Conservation (phyloP, 1,140 invertebrate species). For the Reticulitermes speratus region DNA sequence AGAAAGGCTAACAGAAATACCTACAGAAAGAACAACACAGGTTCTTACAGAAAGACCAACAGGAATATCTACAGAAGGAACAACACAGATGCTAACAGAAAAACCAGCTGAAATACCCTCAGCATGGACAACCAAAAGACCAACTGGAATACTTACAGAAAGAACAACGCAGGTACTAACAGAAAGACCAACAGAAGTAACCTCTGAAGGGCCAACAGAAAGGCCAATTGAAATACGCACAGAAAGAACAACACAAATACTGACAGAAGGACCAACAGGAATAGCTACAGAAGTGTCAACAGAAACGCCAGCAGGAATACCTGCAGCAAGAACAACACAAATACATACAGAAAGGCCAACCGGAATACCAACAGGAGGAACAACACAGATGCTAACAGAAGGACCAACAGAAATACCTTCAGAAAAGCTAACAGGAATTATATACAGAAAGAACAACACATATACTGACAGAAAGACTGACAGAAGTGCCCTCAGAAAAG, state of each 20-base stretch:
- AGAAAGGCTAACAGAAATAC: not conserved
- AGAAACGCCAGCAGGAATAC: not conserved
- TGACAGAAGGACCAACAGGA: not conserved
- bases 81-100: not conserved
- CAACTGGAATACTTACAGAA: constrained; percentile 22
- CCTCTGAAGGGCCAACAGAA: constrained; percentile 6
- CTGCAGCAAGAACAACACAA: constrained; percentile 15
- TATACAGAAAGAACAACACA: not conserved
- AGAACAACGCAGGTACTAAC: too few species aligned
- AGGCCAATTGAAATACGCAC: not conserved
- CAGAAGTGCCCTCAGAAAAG: not conserved
- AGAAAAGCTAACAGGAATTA: not conserved
- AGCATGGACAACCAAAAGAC: too few species aligned
- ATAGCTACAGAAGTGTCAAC: not conserved
- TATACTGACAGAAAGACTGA: not conserved
- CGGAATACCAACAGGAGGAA: not conserved
- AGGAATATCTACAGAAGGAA: not conserved
- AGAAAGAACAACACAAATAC: not conserved
- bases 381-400: constrained; percentile 6
- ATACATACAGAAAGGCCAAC: not conserved
- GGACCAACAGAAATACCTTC: not conserved
- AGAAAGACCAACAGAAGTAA: not conserved
- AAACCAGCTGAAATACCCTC: not conserved
- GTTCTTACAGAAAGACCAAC: not conserved
- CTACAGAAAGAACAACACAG: constrained; percentile 13